phyloP scores from a whole-genome alignment of 1,140 invertebrate genomes.

The Hestina assimilis region DNA sequence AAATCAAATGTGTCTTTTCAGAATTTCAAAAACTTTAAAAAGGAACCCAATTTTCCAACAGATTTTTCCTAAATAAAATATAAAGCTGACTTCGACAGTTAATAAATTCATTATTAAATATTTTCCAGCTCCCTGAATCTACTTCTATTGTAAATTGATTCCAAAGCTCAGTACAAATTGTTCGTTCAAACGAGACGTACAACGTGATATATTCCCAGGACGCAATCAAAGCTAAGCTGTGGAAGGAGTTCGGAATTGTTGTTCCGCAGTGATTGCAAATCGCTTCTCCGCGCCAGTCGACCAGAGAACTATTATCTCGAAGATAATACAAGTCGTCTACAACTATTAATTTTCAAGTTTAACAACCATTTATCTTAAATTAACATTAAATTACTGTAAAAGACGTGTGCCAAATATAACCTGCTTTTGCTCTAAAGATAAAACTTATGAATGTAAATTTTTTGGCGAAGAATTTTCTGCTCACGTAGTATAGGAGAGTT shows the following conservation, averaged over 20 bases:
- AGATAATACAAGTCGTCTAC: neutral
- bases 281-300: too few relatives aligned
- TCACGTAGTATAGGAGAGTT: neutral
- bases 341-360: neutral
- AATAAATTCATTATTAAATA: too few relatives aligned
- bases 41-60: too few relatives aligned
- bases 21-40: too few relatives aligned
- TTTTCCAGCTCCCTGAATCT: neutral
- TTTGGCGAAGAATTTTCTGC: neutral
- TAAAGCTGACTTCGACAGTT: too few relatives aligned
- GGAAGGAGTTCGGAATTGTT: constrained; percentile 14
- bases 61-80: too few relatives aligned
- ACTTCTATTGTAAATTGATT: neutral
- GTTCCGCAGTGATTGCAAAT: constrained; percentile 16
- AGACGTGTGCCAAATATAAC: too few relatives aligned
- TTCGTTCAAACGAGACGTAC: neutral
- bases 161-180: neutral
- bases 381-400: too few relatives aligned
- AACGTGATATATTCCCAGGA: constrained; percentile 11
- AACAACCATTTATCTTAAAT: too few relatives aligned
- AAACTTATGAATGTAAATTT: neutral
- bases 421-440: too few relatives aligned
- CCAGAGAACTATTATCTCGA: neutral
- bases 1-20: too few relatives aligned
- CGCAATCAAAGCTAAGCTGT: constrained; percentile 10